phyloP scores from a whole-genome alignment of 2,113 vertebrate genomes.

The Archocentrus centrarchus region DNA sequence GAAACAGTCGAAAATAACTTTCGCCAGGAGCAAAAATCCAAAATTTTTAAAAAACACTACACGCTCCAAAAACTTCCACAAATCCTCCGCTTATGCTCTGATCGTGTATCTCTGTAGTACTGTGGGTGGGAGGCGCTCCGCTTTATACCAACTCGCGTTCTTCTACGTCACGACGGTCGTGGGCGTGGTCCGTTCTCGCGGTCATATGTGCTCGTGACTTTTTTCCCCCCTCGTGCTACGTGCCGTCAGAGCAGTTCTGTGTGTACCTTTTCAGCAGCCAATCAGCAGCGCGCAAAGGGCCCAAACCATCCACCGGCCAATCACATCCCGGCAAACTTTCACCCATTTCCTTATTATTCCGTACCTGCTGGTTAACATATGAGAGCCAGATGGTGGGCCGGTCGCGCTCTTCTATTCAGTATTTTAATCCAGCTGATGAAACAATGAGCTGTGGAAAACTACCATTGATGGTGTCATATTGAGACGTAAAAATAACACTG shows the following conservation, averaged over 20 bases:
- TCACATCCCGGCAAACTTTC: not conserved
- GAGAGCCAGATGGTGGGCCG: not conserved
- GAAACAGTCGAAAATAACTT: not conserved
- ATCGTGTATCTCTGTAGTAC: not conserved
- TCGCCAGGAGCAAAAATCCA: not conserved
- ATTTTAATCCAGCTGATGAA: not conserved
- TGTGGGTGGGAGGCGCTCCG: rapidly evolving
- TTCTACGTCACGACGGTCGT: constrained; percentile 21
- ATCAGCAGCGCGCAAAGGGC: not conserved
- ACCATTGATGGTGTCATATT: constrained; percentile 27
- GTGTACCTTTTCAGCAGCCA: constrained; percentile 18
- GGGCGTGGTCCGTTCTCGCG: constrained; percentile 6
- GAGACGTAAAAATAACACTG: not conserved
- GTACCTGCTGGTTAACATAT: not conserved
- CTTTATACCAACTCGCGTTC: constrained; percentile 3
- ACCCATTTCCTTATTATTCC: constrained; percentile 23
- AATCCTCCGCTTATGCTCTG: rapidly evolving
- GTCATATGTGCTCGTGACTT: constrained; percentile 11
- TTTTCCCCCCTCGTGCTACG: not conserved
- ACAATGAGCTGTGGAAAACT: constrained; percentile 34
- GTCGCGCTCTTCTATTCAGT: not conserved
- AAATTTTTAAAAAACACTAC: not conserved
- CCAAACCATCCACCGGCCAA: constrained; percentile 2
- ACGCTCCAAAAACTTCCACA: not conserved
- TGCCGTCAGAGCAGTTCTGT: not conserved